Percentiles rank a stretch among this genome's conserved stretches.
Conservation (phyloP, 2,113 vertebrate species). For the Bucco capensis region DNA sequence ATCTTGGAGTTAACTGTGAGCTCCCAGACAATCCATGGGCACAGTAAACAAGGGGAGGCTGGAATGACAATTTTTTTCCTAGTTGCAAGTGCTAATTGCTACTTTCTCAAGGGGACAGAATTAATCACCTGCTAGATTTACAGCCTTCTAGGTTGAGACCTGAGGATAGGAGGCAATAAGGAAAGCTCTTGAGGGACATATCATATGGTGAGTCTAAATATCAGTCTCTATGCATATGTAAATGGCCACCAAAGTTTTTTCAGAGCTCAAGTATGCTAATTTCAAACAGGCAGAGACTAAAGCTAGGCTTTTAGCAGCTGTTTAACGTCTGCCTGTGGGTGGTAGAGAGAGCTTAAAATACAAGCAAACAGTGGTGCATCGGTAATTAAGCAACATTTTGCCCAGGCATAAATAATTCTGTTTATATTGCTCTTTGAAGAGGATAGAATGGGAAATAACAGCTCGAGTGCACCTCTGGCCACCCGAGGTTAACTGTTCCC, state of each 20-base stretch:
- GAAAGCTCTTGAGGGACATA: constrained; percentile 93
- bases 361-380: constrained; percentile 90
- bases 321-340: constrained; percentile 98
- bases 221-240: constrained; percentile 99
- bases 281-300: constrained; percentile 91
- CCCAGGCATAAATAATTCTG: constrained; percentile 99
- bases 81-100: constrained; percentile 89
- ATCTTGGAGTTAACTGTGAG: constrained; percentile 75
- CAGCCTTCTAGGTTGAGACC: constrained; percentile 92
- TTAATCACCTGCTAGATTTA: constrained; percentile 98
- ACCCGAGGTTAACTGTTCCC: constrained; percentile 81
- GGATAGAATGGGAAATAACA: constrained; percentile 80
- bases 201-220: constrained; percentile 93
- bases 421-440: constrained; percentile 94
- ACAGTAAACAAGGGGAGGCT: constrained; percentile 75
- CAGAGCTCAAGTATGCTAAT: constrained; percentile 98
- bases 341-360: constrained; percentile 89
- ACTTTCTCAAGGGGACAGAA: constrained; percentile 93
- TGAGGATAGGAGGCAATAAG: constrained; percentile 98
- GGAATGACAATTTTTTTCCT: constrained; percentile 85
- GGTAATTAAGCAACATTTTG: constrained; percentile 99
- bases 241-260: constrained; percentile 91
- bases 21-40: constrained; percentile 77
- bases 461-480: constrained; percentile 74
- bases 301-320: constrained; percentile 97